These are phyloP conservation scores for Halcyon malimbica DNA, from an alignment of 2,113 vertebrate species.

Conservation along the genomic window DNA sequence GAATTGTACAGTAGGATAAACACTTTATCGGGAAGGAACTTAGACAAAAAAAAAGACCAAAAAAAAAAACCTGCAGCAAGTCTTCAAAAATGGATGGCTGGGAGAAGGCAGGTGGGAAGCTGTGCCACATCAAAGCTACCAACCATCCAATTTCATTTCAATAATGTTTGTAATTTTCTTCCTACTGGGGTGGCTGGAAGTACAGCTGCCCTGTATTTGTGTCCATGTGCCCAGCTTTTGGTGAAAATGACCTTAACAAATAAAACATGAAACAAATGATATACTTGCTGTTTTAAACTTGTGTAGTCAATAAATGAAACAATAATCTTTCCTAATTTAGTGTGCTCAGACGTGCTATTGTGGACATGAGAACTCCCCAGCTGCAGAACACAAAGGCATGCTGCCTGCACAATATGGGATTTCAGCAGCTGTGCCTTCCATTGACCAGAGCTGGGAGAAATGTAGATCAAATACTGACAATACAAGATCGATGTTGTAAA, in stretches of 20 bases:
- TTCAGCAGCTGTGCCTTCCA: slow-evolving; percentile 58
- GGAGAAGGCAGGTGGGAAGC: slow-evolving; percentile 61
- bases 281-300: slow-evolving; percentile 57
- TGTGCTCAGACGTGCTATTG: slow-evolving; percentile 48
- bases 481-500: slow-evolving; percentile 37
- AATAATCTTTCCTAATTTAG: slow-evolving; percentile 61
- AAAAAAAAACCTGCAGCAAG: neutral
- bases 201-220: slow-evolving; percentile 63
- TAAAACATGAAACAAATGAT: slow-evolving; percentile 67
- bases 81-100: slow-evolving; percentile 7
- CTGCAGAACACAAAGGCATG: slow-evolving; percentile 66
- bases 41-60: neutral
- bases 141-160: slow-evolving; percentile 57
- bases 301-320: slow-evolving; percentile 59
- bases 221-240: slow-evolving; percentile 41
- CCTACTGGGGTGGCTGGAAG: slow-evolving; percentile 45
- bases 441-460: slow-evolving; percentile 18
- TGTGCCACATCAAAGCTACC: slow-evolving; percentile 38
- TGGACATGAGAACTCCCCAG: slow-evolving; percentile 70
- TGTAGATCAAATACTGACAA: slow-evolving; percentile 19
- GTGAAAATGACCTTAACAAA: slow-evolving; percentile 70
- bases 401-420: slow-evolving; percentile 42
- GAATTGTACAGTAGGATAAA: slow-evolving; percentile 6
- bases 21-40: neutral
- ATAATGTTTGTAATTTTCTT: slow-evolving; percentile 63